A percentile compares a stretch with the other conserved stretches of the same genome.
These are phyloP conservation scores for Micronycteris hirsuta DNA, from an alignment of 2,113 vertebrate species.

Conservation along the genomic window DNA sequence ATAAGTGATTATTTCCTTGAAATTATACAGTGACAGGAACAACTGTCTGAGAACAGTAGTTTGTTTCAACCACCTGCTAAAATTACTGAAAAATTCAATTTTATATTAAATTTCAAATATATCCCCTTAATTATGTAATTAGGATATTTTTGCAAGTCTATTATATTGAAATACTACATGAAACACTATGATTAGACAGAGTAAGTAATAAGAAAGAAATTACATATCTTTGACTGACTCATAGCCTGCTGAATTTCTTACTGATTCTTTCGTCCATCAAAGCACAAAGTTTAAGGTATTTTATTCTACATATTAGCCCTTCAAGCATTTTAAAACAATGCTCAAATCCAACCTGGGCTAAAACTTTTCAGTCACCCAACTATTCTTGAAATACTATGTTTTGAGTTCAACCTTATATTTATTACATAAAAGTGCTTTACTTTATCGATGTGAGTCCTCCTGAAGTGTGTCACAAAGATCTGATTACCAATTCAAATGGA, in stretches of 20 bases:
- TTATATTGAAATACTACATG: not conserved
- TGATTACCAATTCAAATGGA: not conserved
- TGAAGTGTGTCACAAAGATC: not conserved
- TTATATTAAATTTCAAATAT: not conserved
- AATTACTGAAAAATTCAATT: not conserved
- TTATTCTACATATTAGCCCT: not conserved
- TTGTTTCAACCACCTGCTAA: not conserved
- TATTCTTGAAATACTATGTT: not conserved
- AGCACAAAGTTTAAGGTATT: not conserved
- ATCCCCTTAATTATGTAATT: not conserved
- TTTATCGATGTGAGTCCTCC: not conserved
- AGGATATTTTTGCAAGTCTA: not conserved
- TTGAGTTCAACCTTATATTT: not conserved
- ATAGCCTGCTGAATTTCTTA: not conserved
- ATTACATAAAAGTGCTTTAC: not conserved
- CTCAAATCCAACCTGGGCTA: not conserved
- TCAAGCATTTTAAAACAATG: not conserved
- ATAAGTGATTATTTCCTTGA: not conserved
- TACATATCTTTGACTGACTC: not conserved
- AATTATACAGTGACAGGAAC: not conserved
- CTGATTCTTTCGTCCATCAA: not conserved
- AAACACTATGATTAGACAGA: not conserved
- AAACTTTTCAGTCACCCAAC: not conserved
- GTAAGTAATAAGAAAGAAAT: not conserved
- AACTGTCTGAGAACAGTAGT: not conserved